Conservation (phyloP, 1,140 invertebrate genomes). For the Camponotus floridanus region DNA sequence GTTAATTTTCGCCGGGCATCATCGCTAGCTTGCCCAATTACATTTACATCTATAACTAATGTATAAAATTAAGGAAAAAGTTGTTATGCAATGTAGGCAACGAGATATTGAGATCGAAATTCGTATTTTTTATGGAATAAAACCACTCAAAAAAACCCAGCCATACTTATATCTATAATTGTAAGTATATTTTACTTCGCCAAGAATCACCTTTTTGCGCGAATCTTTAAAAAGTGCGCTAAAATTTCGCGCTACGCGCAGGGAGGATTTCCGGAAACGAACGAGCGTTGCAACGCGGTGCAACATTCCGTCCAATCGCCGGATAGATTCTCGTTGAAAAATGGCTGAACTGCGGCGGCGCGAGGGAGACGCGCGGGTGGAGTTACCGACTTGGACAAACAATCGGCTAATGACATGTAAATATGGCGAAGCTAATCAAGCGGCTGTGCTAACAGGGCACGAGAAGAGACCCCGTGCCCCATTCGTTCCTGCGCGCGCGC, state of each 20-base stretch:
- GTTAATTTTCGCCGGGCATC: constrained; percentile 19
- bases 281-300: too few species aligned
- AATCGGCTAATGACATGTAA: constrained; percentile 86
- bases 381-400: constrained; percentile 82
- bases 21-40: constrained; percentile 43
- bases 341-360: constrained; percentile 46
- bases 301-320: constrained; percentile 3
- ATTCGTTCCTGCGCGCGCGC: constrained; percentile 20
- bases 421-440: constrained; percentile 85
- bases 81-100: constrained; percentile 78
- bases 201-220: background rate
- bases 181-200: background rate
- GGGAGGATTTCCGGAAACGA: background rate
- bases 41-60: constrained; percentile 60
- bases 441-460: constrained; percentile 83
- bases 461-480: constrained; percentile 79
- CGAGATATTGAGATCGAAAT: constrained; percentile 75
- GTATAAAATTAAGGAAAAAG: constrained; percentile 62
- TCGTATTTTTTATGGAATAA: constrained; percentile 82
- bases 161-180: background rate
- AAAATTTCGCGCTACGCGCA: too few species aligned
- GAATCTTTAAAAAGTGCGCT: too few species aligned
- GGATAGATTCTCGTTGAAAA: constrained; percentile 27
- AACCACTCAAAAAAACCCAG: constrained; percentile 68
- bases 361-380: constrained; percentile 65